Percentiles rank a stretch among this genome's conserved stretches.
phyloP scores from a whole-genome alignment of 2,888 invertebrate genomes.

The Ochlodes sylvanus region DNA sequence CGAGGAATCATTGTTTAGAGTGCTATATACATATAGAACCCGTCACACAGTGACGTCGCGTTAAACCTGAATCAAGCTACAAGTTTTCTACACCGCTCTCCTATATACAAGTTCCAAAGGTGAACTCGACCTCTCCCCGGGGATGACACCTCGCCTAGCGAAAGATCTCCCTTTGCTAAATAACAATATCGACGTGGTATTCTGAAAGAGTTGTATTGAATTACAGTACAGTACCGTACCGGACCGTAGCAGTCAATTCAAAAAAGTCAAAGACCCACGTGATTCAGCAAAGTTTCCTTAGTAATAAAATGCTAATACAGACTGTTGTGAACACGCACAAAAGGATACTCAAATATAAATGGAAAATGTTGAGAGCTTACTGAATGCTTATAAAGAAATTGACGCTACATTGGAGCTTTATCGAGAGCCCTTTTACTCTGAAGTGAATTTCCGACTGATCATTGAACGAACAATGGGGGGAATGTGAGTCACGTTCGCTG shows the following conservation, averaged over 20 bases:
- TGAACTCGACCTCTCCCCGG: too few relatives aligned
- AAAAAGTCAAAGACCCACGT: neutral
- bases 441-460: slow-evolving; percentile 22
- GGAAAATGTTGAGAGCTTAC: slow-evolving; percentile 24
- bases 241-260: neutral
- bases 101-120: too few relatives aligned
- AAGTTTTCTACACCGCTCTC: too few relatives aligned
- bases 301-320: slow-evolving; percentile 9
- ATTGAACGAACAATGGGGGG: slow-evolving; percentile 14
- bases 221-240: too few relatives aligned
- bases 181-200: too few relatives aligned
- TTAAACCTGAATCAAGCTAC: too few relatives aligned
- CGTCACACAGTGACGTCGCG: too few relatives aligned
- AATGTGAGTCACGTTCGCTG: slow-evolving; percentile 24
- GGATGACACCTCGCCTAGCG: too few relatives aligned
- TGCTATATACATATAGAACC: too few relatives aligned
- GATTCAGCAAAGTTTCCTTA: neutral
- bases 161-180: too few relatives aligned
- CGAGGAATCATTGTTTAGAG: too few relatives aligned
- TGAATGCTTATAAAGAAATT: slow-evolving; percentile 34
- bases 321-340: slow-evolving; percentile 13
- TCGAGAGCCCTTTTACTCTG: slow-evolving; percentile 16
- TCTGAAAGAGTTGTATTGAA: too few relatives aligned
- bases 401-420: slow-evolving; percentile 23
- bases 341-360: slow-evolving; percentile 18